Percentiles rank a stretch among this genome's conserved stretches.
phyloP scores from a whole-genome alignment of 2,797 vertebrate genomes.

The Crocodylus rhombifer region DNA sequence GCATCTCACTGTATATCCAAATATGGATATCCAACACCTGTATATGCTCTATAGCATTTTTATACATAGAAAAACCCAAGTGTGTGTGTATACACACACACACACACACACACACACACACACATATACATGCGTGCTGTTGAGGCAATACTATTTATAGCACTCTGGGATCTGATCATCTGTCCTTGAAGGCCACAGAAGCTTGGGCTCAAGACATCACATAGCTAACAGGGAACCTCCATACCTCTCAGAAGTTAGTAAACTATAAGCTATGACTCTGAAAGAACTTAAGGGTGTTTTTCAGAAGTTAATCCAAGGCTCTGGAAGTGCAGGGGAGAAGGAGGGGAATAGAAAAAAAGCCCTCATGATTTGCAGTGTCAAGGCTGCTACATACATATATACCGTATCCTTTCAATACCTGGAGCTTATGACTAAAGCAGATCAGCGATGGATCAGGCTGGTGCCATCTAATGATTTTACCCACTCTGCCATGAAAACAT shows the following conservation, averaged over 20 bases:
- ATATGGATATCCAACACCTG: too few relatives aligned
- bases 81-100: too few relatives aligned
- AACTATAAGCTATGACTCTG: background rate
- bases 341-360: background rate
- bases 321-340: background rate
- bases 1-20: too few relatives aligned
- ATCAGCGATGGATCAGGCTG: background rate
- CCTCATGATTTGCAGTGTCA: background rate
- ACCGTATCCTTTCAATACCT: constrained; percentile 3
- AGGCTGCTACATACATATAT: background rate
- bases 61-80: too few relatives aligned
- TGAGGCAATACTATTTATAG: background rate
- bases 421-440: background rate
- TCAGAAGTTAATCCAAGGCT: background rate
- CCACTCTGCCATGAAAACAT: background rate
- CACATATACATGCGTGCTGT: fast-evolving
- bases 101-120: background rate
- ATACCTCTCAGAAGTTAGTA: background rate
- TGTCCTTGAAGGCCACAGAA: background rate
- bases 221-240: background rate
- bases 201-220: background rate
- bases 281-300: background rate
- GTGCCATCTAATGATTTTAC: background rate
- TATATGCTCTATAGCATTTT: too few relatives aligned
- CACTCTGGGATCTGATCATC: background rate